phyloP scores from a whole-genome alignment of 2,888 invertebrate species.

The Chironomus tentans region DNA sequence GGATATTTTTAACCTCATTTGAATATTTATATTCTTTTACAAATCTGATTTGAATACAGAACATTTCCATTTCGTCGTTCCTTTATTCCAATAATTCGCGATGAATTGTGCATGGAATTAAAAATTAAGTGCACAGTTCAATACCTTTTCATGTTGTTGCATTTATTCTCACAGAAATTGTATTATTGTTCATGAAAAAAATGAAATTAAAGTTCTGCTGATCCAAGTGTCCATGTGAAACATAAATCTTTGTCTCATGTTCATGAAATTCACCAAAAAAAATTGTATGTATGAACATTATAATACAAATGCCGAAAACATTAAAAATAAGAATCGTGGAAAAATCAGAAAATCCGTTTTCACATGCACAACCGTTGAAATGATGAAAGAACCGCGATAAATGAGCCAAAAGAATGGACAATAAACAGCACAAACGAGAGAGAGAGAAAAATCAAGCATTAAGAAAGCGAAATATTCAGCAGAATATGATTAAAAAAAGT shows the following conservation, averaged over 20 bases:
- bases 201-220: no score
- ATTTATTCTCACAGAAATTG: neutral
- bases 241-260: conserved; percentile 16
- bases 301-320: neutral
- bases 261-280: neutral
- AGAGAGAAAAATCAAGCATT: neutral
- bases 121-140: neutral
- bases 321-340: conserved; percentile 16
- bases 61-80: no score
- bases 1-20: neutral
- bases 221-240: neutral
- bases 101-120: neutral
- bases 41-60: no score
- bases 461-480: neutral
- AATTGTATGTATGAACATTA: no score
- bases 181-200: neutral
- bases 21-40: neutral
- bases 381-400: conserved; percentile 17
- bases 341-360: conserved; percentile 18
- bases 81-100: no score
- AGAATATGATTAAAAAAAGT: conserved; percentile 14
- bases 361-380: conserved; percentile 9
- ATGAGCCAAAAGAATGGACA: conserved; percentile 10
- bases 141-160: neutral
- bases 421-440: neutral